These are phyloP conservation scores for Butorides virescens DNA, from an alignment of 2,113 vertebrate genomes.

Conservation along the genomic window DNA sequence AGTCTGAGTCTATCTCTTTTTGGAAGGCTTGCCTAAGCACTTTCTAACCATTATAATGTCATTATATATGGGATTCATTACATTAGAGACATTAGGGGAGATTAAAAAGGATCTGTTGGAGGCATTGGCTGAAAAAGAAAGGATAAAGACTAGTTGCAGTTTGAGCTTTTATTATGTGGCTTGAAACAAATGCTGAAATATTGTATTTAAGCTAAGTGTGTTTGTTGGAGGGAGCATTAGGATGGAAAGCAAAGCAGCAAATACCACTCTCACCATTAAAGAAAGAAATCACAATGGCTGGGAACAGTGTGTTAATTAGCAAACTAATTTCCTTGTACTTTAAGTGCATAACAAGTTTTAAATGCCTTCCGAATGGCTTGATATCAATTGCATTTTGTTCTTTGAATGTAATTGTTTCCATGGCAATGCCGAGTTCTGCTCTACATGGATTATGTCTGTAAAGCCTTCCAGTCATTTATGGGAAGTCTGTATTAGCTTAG, in stretches of 20 bases:
- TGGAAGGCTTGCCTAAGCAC: slow-evolving; percentile 53
- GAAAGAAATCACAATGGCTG: slow-evolving; percentile 23
- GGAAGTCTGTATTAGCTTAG: slow-evolving; percentile 10
- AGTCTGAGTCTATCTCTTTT: slow-evolving; percentile 43
- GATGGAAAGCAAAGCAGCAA: slow-evolving; percentile 1
- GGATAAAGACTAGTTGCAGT: slow-evolving; percentile 1
- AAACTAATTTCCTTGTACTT: slow-evolving; percentile 45
- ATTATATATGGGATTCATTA: slow-evolving; percentile 62
- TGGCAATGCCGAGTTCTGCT: neutral
- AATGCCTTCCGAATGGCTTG: slow-evolving; percentile 39
- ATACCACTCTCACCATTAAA: neutral
- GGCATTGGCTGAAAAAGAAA: slow-evolving; percentile 45
- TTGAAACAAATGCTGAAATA: slow-evolving; percentile 49
- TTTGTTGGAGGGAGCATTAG: slow-evolving; percentile 3
- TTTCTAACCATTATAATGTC: slow-evolving; percentile 57
- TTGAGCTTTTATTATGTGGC: slow-evolving; percentile 27
- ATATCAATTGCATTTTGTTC: slow-evolving; percentile 21
- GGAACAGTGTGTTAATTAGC: slow-evolving; percentile 49
- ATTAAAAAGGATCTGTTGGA: slow-evolving; percentile 60
- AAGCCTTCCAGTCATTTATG: slow-evolving; percentile 8
- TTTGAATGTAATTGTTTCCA: slow-evolving; percentile 50
- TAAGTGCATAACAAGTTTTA: slow-evolving; percentile 41
- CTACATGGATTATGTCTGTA: neutral
- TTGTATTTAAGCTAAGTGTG: slow-evolving; percentile 45
- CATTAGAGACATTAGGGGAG: slow-evolving; percentile 56